Percentiles rank a stretch among this genome's conserved stretches.
Conservation (phyloP, 2,113 vertebrate genomes). For the Xenopus laevis region DNA sequence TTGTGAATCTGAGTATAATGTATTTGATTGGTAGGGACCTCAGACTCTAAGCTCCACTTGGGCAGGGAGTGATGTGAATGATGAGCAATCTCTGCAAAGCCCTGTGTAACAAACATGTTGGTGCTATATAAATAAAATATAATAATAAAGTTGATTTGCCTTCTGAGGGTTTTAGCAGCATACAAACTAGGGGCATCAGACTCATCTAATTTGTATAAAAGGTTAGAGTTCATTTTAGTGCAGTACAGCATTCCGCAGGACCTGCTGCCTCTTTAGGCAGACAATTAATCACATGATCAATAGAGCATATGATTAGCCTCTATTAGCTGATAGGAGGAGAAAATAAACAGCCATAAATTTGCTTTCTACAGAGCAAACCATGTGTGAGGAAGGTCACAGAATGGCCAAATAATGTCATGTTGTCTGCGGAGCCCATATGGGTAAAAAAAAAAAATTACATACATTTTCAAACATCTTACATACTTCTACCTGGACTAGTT, state of each 20-base stretch:
- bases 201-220: conserved; percentile 68
- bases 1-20: no score
- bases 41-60: no score
- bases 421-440: conserved; percentile 62
- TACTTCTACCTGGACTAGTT: conserved; percentile 39
- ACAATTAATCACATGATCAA: conserved; percentile 84
- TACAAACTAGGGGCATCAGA: conserved; percentile 50
- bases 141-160: conserved; percentile 58
- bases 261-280: conserved; percentile 73
- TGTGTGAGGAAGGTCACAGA: conserved; percentile 74
- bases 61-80: no score
- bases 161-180: conserved; percentile 58
- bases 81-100: no score
- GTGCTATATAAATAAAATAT: no score
- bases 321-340: conserved; percentile 79
- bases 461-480: conserved; percentile 56
- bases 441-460: conserved; percentile 59
- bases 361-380: conserved; percentile 75
- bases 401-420: conserved; percentile 72
- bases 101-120: no score
- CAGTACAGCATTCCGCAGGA: conserved; percentile 68
- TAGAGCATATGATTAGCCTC: conserved; percentile 85
- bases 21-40: no score
- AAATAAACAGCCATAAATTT: conserved; percentile 76
- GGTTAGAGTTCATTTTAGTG: conserved; percentile 71